A percentile compares a stretch with the other conserved stretches of the same genome.
These are phyloP conservation scores for Choristoneura fumiferana DNA, from an alignment of 1,140 invertebrate genomes.

Conservation along the genomic window DNA sequence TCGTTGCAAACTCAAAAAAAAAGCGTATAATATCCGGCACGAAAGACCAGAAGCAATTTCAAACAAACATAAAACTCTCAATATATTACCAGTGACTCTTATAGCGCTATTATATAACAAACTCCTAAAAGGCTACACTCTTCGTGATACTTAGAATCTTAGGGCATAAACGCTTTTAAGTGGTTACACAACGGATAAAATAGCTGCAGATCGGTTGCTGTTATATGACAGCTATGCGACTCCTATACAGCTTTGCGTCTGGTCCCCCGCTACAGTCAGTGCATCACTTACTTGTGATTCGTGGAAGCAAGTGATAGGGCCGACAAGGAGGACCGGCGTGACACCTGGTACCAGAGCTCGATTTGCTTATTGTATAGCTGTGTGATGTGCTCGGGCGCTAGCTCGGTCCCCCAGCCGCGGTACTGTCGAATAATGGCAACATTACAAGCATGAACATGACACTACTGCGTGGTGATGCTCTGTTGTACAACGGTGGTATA, in stretches of 20 bases:
- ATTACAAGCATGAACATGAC: slow-evolving; percentile 61
- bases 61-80: slow-evolving; percentile 13
- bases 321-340: slow-evolving; percentile 90
- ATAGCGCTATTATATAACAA: no score
- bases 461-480: slow-evolving; percentile 13
- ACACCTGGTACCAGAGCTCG: slow-evolving; percentile 93
- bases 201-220: background rate
- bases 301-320: slow-evolving; percentile 92
- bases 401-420: slow-evolving; percentile 93
- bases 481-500: background rate
- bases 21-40: slow-evolving; percentile 37
- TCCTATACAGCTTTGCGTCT: background rate
- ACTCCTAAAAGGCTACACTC: no score
- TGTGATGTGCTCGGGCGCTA: slow-evolving; percentile 87
- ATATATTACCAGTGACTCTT: no score
- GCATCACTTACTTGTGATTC: slow-evolving; percentile 84
- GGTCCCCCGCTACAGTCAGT: slow-evolving; percentile 34
- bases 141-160: no score
- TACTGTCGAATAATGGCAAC: slow-evolving; percentile 81
- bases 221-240: background rate
- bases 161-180: no score
- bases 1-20: slow-evolving; percentile 49
- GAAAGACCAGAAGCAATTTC: slow-evolving; percentile 38
- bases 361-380: slow-evolving; percentile 89
- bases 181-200: no score